Evolutionary conservation across 1,140 invertebrate species (phyloP).

Genomic region (Phthorimaea operculella): DNA sequence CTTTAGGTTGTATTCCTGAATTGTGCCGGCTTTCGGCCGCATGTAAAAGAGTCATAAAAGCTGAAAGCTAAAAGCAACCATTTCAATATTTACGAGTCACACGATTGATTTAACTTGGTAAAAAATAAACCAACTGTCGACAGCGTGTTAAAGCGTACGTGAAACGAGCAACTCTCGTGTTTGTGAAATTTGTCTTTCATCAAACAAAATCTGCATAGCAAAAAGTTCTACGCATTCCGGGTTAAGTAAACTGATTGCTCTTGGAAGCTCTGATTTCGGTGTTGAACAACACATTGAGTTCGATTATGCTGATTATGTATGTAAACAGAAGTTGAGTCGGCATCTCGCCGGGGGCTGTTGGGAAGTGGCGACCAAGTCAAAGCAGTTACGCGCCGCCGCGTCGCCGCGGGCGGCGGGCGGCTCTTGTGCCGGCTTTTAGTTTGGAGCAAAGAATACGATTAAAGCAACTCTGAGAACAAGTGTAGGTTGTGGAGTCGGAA

Average conservation of each 20-base stretch:
- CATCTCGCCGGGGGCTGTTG: neutral
- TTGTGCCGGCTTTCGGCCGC: too few species aligned
- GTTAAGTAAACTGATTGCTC: neutral
- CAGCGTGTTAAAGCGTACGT: neutral
- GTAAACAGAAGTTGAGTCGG: slow-evolving; percentile 11
- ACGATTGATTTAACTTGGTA: too few species aligned
- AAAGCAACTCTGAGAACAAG: too few species aligned
- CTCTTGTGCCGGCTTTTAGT: neutral
- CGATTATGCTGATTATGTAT: slow-evolving; percentile 15
- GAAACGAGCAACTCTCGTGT: neutral
- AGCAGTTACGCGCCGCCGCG: neutral
- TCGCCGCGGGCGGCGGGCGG: neutral
- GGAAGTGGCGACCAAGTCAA: slow-evolving; percentile 3
- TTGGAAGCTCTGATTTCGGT: neutral
- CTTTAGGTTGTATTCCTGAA: too few species aligned
- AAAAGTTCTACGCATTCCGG: neutral
- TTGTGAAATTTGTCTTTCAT: neutral
- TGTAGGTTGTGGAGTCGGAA: too few species aligned
- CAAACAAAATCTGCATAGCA: neutral
- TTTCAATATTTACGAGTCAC: too few species aligned
- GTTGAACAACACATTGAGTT: slow-evolving; percentile 8
- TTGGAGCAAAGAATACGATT: neutral
- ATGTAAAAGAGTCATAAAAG: too few species aligned
- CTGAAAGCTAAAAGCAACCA: too few species aligned
- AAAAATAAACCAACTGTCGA: neutral